Percentiles rank a stretch among this genome's conserved stretches.
phyloP scores from a whole-genome alignment of 2,113 vertebrate species.

The Ibidorhyncha struthersii region DNA sequence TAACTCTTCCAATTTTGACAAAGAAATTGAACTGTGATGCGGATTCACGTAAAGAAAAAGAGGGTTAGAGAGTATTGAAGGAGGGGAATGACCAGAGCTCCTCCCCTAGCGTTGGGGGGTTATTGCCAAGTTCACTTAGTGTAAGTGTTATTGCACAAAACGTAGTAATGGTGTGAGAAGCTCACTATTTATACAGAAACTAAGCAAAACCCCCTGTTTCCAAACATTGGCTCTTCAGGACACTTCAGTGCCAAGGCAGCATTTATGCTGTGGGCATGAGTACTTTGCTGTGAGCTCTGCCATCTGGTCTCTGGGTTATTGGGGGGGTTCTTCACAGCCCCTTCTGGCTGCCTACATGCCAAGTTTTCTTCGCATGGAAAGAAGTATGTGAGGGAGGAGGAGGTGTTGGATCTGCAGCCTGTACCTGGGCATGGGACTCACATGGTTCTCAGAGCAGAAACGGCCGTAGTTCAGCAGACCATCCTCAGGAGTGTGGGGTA shows the following conservation, averaged over 20 bases:
- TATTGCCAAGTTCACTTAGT: background rate
- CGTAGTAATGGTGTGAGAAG: background rate
- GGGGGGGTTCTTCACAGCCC: background rate
- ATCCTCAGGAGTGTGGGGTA: background rate
- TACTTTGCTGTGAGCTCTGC: background rate
- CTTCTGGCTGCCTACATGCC: background rate
- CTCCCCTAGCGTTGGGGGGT: background rate
- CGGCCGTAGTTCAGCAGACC: background rate
- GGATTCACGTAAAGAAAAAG: background rate
- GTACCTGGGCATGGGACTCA: background rate
- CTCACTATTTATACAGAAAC: background rate
- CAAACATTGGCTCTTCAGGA: background rate
- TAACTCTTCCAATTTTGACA: background rate
- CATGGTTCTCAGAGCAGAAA: background rate
- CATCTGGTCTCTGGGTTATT: background rate
- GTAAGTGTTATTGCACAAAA: background rate
- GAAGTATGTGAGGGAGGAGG: background rate
- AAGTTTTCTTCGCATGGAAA: background rate
- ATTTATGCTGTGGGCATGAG: background rate
- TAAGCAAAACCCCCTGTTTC: background rate
- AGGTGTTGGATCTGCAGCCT: background rate
- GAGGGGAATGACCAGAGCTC: background rate
- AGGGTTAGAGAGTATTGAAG: background rate
- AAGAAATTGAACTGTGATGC: background rate
- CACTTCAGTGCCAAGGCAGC: background rate